These are phyloP conservation scores for Pithys albifrons DNA, from an alignment of 2,113 vertebrate genomes.

Conservation along the genomic window DNA sequence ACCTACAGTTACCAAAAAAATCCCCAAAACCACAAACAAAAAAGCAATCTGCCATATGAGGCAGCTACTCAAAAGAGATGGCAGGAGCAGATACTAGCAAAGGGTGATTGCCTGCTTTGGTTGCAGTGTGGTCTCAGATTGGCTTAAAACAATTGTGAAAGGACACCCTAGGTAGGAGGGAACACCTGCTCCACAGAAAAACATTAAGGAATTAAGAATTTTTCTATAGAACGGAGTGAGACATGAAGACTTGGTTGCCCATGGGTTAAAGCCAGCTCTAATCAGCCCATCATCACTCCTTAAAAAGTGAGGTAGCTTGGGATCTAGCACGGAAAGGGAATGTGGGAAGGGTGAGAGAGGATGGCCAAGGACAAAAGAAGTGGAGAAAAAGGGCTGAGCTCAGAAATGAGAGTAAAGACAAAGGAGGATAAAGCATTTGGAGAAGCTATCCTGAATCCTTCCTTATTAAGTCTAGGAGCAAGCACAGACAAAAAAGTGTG, in stretches of 20 bases:
- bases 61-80: not conserved
- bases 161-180: not conserved
- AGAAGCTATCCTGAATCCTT: not conserved
- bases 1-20: not conserved
- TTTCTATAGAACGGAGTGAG: not conserved
- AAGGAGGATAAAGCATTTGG: not conserved
- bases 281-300: not conserved
- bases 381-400: not conserved
- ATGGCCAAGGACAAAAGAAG: accelerated
- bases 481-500: not conserved
- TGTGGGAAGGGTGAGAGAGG: not conserved
- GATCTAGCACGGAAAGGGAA: not conserved
- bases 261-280: not conserved
- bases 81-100: not conserved
- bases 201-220: not conserved
- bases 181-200: not conserved
- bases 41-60: not conserved
- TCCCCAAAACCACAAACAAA: not conserved
- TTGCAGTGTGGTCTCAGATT: not conserved
- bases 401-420: not conserved
- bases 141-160: not conserved
- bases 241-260: not conserved
- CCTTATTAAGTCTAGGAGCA: not conserved
- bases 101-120: not conserved
- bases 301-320: not conserved